phyloP scores from a whole-genome alignment of 2,888 invertebrate genomes.

The Sinelater perroti region DNA sequence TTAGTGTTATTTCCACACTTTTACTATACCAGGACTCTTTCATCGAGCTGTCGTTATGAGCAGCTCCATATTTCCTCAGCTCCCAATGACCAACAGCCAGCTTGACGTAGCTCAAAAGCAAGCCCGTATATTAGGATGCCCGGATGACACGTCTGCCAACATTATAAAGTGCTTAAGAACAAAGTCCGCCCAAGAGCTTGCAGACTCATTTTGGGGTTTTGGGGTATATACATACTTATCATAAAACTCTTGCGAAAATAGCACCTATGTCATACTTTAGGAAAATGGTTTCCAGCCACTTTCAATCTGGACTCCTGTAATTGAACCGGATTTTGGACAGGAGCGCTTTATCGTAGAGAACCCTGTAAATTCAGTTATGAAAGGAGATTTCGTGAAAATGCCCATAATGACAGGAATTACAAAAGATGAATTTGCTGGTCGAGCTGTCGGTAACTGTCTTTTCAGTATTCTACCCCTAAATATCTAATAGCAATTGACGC shows the following conservation, averaged over 20 bases:
- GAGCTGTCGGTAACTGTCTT: conserved; percentile 61
- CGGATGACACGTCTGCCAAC: conserved; percentile 63
- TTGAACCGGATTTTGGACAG: conserved; percentile 71
- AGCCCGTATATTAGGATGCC: conserved; percentile 68
- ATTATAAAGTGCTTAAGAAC: conserved; percentile 70
- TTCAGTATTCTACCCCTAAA: background rate
- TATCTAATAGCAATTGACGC: background rate
- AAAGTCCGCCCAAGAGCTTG: conserved; percentile 61
- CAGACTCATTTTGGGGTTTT: background rate
- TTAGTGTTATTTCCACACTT: background rate
- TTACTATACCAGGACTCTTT: conserved; percentile 70
- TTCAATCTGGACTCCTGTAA: conserved; percentile 67
- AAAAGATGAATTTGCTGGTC: conserved; percentile 70
- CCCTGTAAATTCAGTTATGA: conserved; percentile 65
- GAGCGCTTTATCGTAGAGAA: conserved; percentile 69
- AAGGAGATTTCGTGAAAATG: conserved; percentile 67
- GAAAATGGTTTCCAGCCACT: conserved; percentile 62
- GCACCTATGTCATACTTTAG: no score
- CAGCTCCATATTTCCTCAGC: conserved; percentile 67
- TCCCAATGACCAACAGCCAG: conserved; percentile 65
- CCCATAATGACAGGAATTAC: conserved; percentile 73
- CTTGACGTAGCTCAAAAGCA: conserved; percentile 69
- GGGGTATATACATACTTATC: no score
- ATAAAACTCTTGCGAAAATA: no score
- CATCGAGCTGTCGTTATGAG: conserved; percentile 78